Conservation (phyloP, 2,888 invertebrate genomes). For the Apocheima hispidaria region DNA sequence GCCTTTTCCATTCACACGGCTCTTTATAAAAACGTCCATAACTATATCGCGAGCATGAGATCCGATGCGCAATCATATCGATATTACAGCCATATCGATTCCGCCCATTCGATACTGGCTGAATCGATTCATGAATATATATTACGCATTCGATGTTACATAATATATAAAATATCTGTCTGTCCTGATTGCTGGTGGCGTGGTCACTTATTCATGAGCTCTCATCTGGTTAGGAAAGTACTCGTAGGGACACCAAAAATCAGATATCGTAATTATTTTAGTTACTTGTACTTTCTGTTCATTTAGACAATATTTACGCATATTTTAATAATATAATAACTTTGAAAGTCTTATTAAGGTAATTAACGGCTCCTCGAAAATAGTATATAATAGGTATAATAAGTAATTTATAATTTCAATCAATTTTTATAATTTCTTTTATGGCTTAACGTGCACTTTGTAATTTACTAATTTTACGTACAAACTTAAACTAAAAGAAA, state of each 20-base stretch:
- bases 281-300: too few relatives aligned
- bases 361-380: too few relatives aligned
- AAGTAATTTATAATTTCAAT: too few relatives aligned
- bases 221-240: background rate
- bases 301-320: too few relatives aligned
- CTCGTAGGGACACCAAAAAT: background rate
- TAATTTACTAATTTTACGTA: too few relatives aligned
- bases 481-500: too few relatives aligned
- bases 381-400: too few relatives aligned
- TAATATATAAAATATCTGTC: conserved; percentile 26
- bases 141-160: conserved; percentile 42
- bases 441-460: too few relatives aligned
- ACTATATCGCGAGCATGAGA: conserved; percentile 37
- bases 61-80: conserved; percentile 63
- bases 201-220: conserved; percentile 20
- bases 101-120: conserved; percentile 52
- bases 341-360: too few relatives aligned
- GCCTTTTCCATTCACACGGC: conserved; percentile 15
- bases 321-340: too few relatives aligned
- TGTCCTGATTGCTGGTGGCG: conserved; percentile 19
- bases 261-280: background rate
- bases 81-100: conserved; percentile 59
- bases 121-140: conserved; percentile 74
- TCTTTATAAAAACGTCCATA: conserved; percentile 28
- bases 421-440: too few relatives aligned